Percentiles rank a stretch among this genome's conserved stretches.
Evolutionary conservation across 2,888 invertebrate genomes (phyloP).

Genomic region (Calameuta pallipes): DNA sequence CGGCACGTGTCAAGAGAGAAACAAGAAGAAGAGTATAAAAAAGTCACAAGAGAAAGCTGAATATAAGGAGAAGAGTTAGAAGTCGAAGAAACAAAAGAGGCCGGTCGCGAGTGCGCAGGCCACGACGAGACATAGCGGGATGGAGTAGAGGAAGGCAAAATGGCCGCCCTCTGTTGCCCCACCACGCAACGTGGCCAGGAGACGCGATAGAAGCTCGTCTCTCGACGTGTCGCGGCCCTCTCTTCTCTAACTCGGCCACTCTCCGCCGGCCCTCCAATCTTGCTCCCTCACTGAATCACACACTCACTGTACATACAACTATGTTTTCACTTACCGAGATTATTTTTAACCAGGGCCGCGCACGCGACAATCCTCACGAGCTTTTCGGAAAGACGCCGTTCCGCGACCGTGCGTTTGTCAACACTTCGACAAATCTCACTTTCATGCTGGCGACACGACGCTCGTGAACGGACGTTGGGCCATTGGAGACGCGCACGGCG

Average conservation of each 20-base stretch:
- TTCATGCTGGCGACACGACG: not conserved
- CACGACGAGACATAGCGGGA: constrained; percentile 16
- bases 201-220: not conserved
- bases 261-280: constrained; percentile 21
- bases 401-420: constrained; percentile 19
- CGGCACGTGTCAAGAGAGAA: constrained; percentile 55
- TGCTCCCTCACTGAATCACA: constrained; percentile 4
- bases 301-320: not conserved
- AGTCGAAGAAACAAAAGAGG: not conserved
- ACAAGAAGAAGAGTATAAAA: not conserved
- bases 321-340: constrained; percentile 39
- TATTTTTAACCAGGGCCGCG: constrained; percentile 32
- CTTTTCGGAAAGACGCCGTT: constrained; percentile 1
- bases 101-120: not conserved
- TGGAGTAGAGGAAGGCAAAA: constrained; percentile 35
- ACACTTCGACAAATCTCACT: constrained; percentile 18
- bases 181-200: constrained; percentile 21
- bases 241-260: constrained; percentile 17
- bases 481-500: constrained; percentile 6
- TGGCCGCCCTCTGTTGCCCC: constrained; percentile 42
- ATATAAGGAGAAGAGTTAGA: constrained; percentile 41
- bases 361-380: constrained; percentile 14
- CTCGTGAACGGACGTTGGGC: constrained; percentile 1
- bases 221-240: constrained; percentile 6
- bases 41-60: not conserved